A percentile compares a stretch with the other conserved stretches of the same genome.
phyloP scores from a whole-genome alignment of 1,140 invertebrate genomes.

The Apis florea region DNA sequence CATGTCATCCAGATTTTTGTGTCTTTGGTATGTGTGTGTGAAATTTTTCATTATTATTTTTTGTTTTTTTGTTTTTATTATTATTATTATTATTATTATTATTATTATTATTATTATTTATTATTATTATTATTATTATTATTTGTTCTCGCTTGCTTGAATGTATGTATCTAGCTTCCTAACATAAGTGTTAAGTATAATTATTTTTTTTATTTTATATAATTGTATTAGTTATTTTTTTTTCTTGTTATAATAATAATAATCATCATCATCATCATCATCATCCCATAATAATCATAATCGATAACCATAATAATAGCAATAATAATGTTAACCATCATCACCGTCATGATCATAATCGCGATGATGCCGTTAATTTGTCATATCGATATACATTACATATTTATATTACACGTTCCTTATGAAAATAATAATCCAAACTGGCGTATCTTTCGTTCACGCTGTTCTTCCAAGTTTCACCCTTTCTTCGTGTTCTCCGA shows the following conservation, averaged over 20 bases:
- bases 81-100: background rate
- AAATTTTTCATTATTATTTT: no score
- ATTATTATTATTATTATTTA: background rate
- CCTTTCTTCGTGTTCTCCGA: slow-evolving; percentile 6
- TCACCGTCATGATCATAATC: slow-evolving; percentile 64
- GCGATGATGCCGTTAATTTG: slow-evolving; percentile 65
- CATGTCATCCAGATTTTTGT: slow-evolving; percentile 53
- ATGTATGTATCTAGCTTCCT: slow-evolving; percentile 75
- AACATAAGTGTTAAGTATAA: slow-evolving; percentile 76
- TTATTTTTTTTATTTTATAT: slow-evolving; percentile 72
- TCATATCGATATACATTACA: slow-evolving; percentile 65
- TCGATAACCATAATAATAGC: slow-evolving; percentile 69
- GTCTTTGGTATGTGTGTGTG: slow-evolving; percentile 20
- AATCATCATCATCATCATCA: slow-evolving; percentile 70
- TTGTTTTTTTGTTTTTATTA: slow-evolving; percentile 22
- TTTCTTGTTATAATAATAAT: slow-evolving; percentile 58
- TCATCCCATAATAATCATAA: slow-evolving; percentile 68
- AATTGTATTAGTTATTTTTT: slow-evolving; percentile 69
- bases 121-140: slow-evolving; percentile 20
- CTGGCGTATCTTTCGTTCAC: slow-evolving; percentile 63
- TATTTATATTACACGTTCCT: slow-evolving; percentile 69
- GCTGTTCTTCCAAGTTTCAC: slow-evolving; percentile 27
- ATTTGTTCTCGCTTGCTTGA: slow-evolving; percentile 66
- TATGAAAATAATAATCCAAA: slow-evolving; percentile 70
- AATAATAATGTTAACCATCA: slow-evolving; percentile 68